Evolutionary conservation across 2,797 vertebrate species (phyloP), one percentile per base, ranked within the genome.

Genomic region (Myiotriccus ornatus): DNA sequence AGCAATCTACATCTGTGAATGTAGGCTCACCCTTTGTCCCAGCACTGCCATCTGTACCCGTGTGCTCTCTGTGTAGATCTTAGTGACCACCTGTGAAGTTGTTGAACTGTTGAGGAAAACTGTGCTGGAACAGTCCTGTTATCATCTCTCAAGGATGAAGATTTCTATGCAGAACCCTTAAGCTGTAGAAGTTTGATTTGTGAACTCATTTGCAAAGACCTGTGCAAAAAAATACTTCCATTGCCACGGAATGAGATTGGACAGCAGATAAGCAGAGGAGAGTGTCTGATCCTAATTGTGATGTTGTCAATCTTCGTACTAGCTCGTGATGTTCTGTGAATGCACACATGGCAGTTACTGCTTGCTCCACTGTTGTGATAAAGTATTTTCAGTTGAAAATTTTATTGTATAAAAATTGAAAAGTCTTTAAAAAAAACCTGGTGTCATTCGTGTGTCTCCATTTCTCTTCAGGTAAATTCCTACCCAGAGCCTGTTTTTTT

Each of bases 331-430:
- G 56, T 84, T 69, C 87, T 84, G 85, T 84, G 77, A 43, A n/a
- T 37, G 89, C 93, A 84, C 93, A 89, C 74, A 14, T 49, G 83
- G 87, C 93, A 44, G 62, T 93, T 84, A 46, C 67, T 95, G 83
- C 87, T 97, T 91, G 89, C 87, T 93, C 86, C 80, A 57, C 59
- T 90, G 16, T 92, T 88, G 84, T 85, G 77, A 93, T 83, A 87
- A 94, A 70, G 62, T 93, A 80, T 90, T 93, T 86, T 96, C 77
- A 80, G 57, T 83, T 91, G 65, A 94, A 93, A 93, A 63, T 82
- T 77, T 76, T 94, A 80, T 94, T 95, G 73, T 90, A 87, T 95
- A 93, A 97, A 96, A 96, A 83, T 47, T 6, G 14, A 83, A 64
- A 68, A 86, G 20, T 59, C 84, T 86, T 74, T 27, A 32, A 89